Evolutionary conservation across 2,113 vertebrate species (phyloP).

Genomic region (Pipra filicauda): DNA sequence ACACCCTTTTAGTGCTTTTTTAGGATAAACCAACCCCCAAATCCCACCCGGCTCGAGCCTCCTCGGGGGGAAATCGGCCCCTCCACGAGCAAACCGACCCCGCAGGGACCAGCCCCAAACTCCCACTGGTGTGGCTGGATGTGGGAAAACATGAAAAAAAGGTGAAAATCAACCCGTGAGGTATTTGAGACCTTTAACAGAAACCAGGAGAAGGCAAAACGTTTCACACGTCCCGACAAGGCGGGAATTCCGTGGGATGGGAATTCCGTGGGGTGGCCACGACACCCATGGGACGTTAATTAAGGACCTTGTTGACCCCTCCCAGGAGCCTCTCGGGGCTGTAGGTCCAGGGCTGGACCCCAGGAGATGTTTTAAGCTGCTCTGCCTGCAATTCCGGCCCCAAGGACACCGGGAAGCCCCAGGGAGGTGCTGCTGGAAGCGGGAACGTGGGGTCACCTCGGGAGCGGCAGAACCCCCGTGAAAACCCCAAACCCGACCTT

Average conservation of each 20-base stretch:
- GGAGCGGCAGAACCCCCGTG: neutral
- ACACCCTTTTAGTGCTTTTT: neutral
- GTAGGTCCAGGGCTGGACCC: accelerated
- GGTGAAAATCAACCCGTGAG: neutral
- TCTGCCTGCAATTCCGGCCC: neutral
- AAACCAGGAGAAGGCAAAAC: neutral
- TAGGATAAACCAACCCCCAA: neutral
- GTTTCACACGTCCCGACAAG: accelerated
- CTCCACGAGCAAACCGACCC: accelerated
- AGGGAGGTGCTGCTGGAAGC: neutral
- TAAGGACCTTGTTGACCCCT: neutral
- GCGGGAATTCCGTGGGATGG: neutral
- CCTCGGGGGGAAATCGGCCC: neutral
- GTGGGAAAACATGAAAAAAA: accelerated
- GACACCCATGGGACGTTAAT: accelerated
- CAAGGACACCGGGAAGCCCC: accelerated
- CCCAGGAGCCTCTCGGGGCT: neutral
- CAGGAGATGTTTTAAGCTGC: neutral
- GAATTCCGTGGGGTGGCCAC: neutral
- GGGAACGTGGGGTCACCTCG: accelerated
- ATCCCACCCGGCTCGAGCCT: neutral
- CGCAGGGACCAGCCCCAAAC: neutral
- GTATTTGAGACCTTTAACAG: neutral
- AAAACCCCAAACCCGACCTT: neutral
- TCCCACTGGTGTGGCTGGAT: neutral